A percentile compares a stretch with the other conserved stretches of the same genome.
phyloP scores from a whole-genome alignment of 1,140 invertebrate genomes.

The Tetraneura akinire region DNA sequence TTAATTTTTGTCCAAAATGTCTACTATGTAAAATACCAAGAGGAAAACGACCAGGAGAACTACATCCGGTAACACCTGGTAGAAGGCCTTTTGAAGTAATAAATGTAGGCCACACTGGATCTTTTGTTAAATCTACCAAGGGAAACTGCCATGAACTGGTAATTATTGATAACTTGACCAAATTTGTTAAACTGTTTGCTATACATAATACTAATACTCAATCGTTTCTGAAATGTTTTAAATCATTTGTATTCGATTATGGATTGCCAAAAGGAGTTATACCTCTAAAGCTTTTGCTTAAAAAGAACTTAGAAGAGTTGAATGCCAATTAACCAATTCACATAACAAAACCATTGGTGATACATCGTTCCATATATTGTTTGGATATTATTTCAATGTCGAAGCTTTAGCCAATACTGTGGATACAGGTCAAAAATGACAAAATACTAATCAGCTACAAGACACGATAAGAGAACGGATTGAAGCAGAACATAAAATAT shows the following conservation, averaged over 20 bases:
- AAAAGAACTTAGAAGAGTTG: not conserved
- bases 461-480: no score
- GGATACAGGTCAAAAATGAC: no score
- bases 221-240: not conserved
- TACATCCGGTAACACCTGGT: conserved; percentile 18
- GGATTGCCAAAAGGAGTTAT: conserved; percentile 12
- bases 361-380: conserved; percentile 12
- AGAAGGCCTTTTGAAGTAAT: not conserved
- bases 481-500: no score
- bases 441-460: no score
- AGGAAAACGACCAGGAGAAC: not conserved
- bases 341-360: conserved; percentile 24
- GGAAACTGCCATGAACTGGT: not conserved
- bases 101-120: no score
- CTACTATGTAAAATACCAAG: not conserved
- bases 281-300: not conserved
- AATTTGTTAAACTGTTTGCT: not conserved
- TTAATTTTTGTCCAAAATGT: conserved; percentile 51
- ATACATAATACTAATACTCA: not conserved
- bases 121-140: not conserved
- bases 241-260: not conserved
- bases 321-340: conserved; percentile 13
- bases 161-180: not conserved
- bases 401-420: conserved; percentile 42
- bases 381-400: conserved; percentile 9